Base-by-base conservation (phyloP, 2,113 vertebrate genomes). In the Cinclus cinclus region DNA sequence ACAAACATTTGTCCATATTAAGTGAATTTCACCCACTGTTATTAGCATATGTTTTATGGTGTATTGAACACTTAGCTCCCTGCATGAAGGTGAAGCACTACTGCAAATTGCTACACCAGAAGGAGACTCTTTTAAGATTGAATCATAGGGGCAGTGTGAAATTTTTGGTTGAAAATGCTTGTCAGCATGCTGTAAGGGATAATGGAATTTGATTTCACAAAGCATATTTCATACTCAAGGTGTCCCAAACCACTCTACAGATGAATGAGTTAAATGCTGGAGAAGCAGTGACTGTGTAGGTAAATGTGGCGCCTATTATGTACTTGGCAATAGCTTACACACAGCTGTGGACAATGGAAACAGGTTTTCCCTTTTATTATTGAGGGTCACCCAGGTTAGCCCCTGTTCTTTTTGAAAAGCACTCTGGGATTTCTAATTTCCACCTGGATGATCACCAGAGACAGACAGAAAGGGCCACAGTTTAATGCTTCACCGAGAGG, bases 371-470 rank as follows among this genome's bases (percentile, higher is more conserved):
- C 86, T 91, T 94, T 90, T 94, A 92, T 97, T 95, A 96, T 52
- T 55, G 63, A 77, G 84, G 96, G 95, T 97, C 96, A 96, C 24
- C 41, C 63, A 68, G 93, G 89, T 91, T 96, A 95, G 87, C 89
- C 97, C 90, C 91, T 93, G 83, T 87, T 94, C 90, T 79, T 95
- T 97, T 76, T 91, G 88, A 95, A 97, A 96, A 96, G 96, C 96
- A 94, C 94, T 92, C 95, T 92, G 94, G 96, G 96, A 97, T 95
- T 97, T 97, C 95, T 96, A 97, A 97, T 97, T 97, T 97, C 96
- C 96, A 97, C 95, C 94, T 96, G 96, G 95, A 95, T 95, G 93
- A 97, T 96, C 96, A 95, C 80, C 84, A 83, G 93, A 89, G 95
- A 94, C 95, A 93, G 90, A 92, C 94, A 97, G 95, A 95, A 95